Base-by-base conservation (phyloP, 2,797 vertebrate genomes). In the Siniperca undulata region DNA sequence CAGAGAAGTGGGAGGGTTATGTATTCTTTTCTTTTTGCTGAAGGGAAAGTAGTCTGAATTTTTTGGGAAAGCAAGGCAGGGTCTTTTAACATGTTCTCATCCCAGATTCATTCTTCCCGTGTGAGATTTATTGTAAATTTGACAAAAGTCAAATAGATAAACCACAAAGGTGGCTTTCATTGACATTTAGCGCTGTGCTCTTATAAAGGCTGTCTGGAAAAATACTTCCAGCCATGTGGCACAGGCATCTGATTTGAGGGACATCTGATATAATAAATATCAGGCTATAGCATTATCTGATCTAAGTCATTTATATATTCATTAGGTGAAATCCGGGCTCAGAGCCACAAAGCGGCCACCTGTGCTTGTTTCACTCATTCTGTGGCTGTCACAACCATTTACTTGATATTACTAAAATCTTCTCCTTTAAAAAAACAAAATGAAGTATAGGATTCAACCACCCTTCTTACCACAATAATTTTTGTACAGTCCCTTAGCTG, bases 401-500 rank as follows among this genome's bases (percentile, higher is more conserved):
- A n/a, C 22, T n/a, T n/a, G 17, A 55, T 55, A 53, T 9, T n/a
- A 55, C 20, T n/a, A n/a, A 46, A 46, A 46, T 46, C 14, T 9
- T 13, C 0, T 46, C 13, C 1, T 46, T 3, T 14, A 46, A 46
- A 46, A 27, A 52, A 52, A 52, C 6, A 14, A 56, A 58, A 30
- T 55, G 53, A 53, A 42, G 38, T 60, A 48, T 20, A 38, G 17
- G 13, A 22, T 53, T 65, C 10, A 56, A 22, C 22, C 11, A 19
- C 0, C 22, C 2, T 22, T 9, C 24, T 1, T 1, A 46, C 3
- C n/a, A 7, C 14, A 27, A 4, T 55, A 5, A 19, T 46, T 77
- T 67, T 30, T 36, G n/a, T 56, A 27, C 36, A 22, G 19, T 79
- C 74, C 55, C 44, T 59, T 20, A 62, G 53, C 30, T 79, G 74